phyloP scores from a whole-genome alignment of 1,140 invertebrate species.

The Hormaphis cornu region DNA sequence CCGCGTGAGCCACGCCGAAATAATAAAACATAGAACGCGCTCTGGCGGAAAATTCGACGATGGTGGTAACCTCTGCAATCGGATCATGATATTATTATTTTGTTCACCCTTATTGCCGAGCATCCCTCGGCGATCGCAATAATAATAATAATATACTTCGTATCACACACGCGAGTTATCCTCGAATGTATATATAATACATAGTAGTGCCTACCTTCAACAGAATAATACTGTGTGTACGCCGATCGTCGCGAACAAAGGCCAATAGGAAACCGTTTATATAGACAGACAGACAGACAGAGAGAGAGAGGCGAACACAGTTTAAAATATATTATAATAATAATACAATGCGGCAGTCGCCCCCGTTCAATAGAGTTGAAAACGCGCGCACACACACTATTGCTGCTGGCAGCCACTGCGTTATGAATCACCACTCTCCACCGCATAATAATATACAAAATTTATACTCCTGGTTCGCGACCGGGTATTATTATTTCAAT shows the following conservation, averaged over 20 bases:
- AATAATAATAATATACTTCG: no score
- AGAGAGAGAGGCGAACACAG: slow-evolving; percentile 30
- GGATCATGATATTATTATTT: no score
- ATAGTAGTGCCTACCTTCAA: not conserved
- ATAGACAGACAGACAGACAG: no score
- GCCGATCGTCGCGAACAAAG: slow-evolving; percentile 13
- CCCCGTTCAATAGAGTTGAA: slow-evolving; percentile 29
- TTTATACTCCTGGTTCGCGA: slow-evolving; percentile 27
- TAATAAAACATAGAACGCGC: no score
- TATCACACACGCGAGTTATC: not conserved
- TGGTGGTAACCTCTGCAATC: no score
- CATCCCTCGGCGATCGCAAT: no score
- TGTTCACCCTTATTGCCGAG: no score
- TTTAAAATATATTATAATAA: slow-evolving; percentile 31
- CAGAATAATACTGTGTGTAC: no score
- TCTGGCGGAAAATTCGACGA: no score
- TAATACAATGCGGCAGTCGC: slow-evolving; percentile 21
- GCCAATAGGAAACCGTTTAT: slow-evolving; percentile 32
- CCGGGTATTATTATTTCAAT: slow-evolving; percentile 28
- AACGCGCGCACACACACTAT: slow-evolving; percentile 26
- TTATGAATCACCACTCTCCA: slow-evolving; percentile 27
- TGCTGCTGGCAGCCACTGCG: slow-evolving; percentile 31
- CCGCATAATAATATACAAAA: slow-evolving; percentile 32
- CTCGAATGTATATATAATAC: not conserved
- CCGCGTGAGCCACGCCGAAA: no score